phyloP scores from a whole-genome alignment of 1,140 invertebrate species.

The Nephila pilipes region DNA sequence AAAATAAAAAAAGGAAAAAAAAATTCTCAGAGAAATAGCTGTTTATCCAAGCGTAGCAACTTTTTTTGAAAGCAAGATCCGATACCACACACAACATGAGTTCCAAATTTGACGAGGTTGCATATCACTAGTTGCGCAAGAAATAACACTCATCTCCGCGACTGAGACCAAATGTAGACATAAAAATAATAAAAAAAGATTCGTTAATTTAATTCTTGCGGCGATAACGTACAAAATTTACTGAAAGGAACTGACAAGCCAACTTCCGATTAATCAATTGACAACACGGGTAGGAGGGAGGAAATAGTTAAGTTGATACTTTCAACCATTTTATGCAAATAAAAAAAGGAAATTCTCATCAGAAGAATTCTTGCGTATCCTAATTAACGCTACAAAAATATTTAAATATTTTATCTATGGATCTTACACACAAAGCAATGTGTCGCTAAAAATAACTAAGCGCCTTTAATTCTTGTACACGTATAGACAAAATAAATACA shows the following conservation, averaged over 20 bases:
- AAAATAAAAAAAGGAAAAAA: background rate
- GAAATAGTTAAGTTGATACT: background rate
- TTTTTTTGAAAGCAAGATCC: background rate
- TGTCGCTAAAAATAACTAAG: too few relatives aligned
- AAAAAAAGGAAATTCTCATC: background rate
- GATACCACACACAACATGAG: conserved; percentile 26
- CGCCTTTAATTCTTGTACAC: too few relatives aligned
- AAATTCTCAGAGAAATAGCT: background rate
- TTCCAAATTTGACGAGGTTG: background rate
- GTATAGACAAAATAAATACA: too few relatives aligned
- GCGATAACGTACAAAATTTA: background rate
- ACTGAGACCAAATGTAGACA: background rate
- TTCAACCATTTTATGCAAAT: background rate
- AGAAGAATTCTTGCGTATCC: background rate
- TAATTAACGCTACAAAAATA: too few relatives aligned
- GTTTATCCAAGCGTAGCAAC: background rate
- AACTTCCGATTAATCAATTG: background rate
- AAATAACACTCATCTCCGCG: background rate
- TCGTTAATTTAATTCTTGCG: background rate
- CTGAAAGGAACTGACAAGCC: background rate
- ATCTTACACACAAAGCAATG: too few relatives aligned
- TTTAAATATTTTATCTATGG: too few relatives aligned
- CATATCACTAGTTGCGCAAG: conserved; percentile 1
- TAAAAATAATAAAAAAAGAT: background rate
- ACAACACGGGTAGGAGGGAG: background rate